A percentile compares a stretch with the other conserved stretches of the same genome.
These are phyloP conservation scores for Orchesellides sinensis DNA, from an alignment of 2,888 invertebrate genomes.

Conservation along the genomic window DNA sequence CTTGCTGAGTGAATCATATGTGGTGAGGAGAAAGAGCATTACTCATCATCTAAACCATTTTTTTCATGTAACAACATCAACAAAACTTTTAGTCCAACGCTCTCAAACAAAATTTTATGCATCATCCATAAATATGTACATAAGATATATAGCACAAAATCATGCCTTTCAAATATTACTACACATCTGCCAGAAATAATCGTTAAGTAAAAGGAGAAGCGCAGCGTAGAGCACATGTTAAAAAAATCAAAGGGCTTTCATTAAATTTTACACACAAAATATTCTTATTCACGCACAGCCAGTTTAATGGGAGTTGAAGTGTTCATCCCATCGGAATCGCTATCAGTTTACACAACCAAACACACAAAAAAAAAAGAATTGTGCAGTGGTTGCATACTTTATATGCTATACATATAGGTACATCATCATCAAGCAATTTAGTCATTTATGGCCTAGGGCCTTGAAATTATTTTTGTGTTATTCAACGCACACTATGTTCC, in stretches of 20 bases:
- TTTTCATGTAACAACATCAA: not conserved
- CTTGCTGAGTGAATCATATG: slow-evolving; percentile 27
- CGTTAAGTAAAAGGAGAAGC: not conserved
- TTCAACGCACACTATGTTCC: slow-evolving; percentile 35
- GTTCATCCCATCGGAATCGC: slow-evolving; percentile 9
- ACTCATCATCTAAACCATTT: slow-evolving; percentile 29
- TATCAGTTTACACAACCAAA: not conserved
- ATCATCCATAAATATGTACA: too few relatives aligned
- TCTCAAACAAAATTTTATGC: too few relatives aligned
- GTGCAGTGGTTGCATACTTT: too few relatives aligned
- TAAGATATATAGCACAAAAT: not conserved
- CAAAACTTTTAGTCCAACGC: too few relatives aligned
- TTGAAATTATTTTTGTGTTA: slow-evolving; percentile 51
- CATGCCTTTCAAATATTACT: slow-evolving; percentile 4
- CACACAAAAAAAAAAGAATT: slow-evolving; percentile 6
- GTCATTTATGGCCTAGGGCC: slow-evolving; percentile 58
- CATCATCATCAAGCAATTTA: slow-evolving; percentile 1
- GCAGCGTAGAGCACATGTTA: not conserved
- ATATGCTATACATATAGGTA: not conserved
- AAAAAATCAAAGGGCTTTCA: slow-evolving; percentile 18
- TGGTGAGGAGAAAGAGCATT: slow-evolving; percentile 37
- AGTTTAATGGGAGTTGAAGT: slow-evolving; percentile 45
- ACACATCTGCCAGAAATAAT: slow-evolving; percentile 33
- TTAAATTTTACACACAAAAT: slow-evolving; percentile 12
- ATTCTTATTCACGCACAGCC: slow-evolving; percentile 32